Evolutionary conservation across 2,797 vertebrate genomes (phyloP).

Genomic region (Cyprinodon diabolis): DNA sequence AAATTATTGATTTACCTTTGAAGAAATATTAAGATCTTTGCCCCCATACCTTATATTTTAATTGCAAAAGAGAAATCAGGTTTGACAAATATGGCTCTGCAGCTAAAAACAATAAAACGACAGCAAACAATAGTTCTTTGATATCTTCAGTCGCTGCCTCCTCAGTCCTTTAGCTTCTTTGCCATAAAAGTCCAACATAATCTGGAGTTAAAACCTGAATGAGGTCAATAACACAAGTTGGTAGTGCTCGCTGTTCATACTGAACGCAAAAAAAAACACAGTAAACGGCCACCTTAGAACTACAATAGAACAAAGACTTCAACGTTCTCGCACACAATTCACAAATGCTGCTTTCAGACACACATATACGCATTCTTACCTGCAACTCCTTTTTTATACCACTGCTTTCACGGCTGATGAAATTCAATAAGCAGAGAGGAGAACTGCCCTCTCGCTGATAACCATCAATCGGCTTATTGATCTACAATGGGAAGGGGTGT

Average conservation of each 20-base stretch:
- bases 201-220: slow-evolving; percentile 63
- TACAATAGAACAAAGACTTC: slow-evolving; percentile 64
- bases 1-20: background rate
- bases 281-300: slow-evolving; percentile 65
- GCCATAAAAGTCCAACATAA: slow-evolving; percentile 48
- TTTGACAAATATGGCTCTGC: background rate
- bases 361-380: slow-evolving; percentile 27
- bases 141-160: slow-evolving; percentile 8
- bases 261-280: slow-evolving; percentile 67
- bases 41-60: background rate
- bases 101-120: background rate
- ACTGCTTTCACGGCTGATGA: slow-evolving; percentile 77
- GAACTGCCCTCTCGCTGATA: slow-evolving; percentile 80
- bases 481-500: slow-evolving; percentile 50
- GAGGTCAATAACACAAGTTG: slow-evolving; percentile 71
- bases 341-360: slow-evolving; percentile 1
- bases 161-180: slow-evolving; percentile 35
- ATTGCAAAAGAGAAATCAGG: background rate
- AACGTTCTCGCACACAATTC: background rate
- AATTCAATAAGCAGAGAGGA: slow-evolving; percentile 82
- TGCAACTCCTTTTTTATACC: slow-evolving; percentile 65
- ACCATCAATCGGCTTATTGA: slow-evolving; percentile 79
- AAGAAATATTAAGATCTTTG: background rate
- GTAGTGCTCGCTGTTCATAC: slow-evolving; percentile 65
- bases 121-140: background rate